Evolutionary conservation across 2,888 invertebrate species (phyloP).

Genomic region (Germaria angustata): DNA sequence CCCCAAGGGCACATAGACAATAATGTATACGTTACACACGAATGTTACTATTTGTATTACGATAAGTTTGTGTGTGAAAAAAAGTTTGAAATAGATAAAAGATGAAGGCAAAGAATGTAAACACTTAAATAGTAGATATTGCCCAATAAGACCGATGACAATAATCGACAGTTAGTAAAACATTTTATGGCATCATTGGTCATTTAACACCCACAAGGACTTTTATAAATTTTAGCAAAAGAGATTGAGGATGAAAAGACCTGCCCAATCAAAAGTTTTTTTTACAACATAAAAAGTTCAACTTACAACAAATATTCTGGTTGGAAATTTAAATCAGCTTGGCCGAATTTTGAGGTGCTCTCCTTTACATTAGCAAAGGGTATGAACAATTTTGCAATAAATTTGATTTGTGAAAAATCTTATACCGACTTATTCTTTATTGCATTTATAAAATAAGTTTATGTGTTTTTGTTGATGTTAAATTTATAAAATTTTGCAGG

Average conservation of each 20-base stretch:
- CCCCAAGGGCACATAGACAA: slow-evolving; percentile 24
- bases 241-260: background rate
- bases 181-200: slow-evolving; percentile 69
- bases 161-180: slow-evolving; percentile 67
- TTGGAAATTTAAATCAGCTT: background rate
- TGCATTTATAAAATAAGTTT: too few relatives aligned
- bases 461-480: too few relatives aligned
- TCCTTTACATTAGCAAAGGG: too few relatives aligned
- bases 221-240: slow-evolving; percentile 22
- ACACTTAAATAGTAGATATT: slow-evolving; percentile 26
- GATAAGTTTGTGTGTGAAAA: slow-evolving; percentile 21
- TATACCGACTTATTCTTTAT: too few relatives aligned
- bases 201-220: slow-evolving; percentile 67
- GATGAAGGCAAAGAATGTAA: background rate
- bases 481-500: too few relatives aligned
- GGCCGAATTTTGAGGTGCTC: background rate
- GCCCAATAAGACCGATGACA: slow-evolving; percentile 38
- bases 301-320: background rate
- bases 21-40: background rate
- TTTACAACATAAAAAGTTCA: background rate
- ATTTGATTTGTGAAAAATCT: too few relatives aligned
- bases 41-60: background rate
- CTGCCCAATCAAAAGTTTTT: slow-evolving; percentile 11
- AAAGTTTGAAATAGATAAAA: background rate
- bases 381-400: too few relatives aligned